Percentiles rank a stretch among this genome's conserved stretches.
Conservation (phyloP, 1,140 invertebrate species). For the Augochlora pura region DNA sequence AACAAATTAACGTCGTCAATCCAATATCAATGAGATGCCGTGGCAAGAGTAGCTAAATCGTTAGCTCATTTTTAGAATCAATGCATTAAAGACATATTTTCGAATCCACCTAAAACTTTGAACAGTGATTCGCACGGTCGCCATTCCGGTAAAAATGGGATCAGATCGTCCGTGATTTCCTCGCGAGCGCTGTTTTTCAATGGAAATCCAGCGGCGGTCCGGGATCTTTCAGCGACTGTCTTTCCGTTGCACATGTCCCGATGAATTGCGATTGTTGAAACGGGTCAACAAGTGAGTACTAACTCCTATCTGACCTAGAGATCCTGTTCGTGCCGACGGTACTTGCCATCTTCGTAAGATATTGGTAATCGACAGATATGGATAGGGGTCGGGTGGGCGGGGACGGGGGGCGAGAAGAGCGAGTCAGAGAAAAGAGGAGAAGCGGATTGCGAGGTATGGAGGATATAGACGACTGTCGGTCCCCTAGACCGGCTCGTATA, state of each 20-base stretch:
- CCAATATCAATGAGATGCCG: too few relatives aligned
- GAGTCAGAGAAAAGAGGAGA: background rate
- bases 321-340: slow-evolving; percentile 65
- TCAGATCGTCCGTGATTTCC: background rate
- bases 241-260: slow-evolving; percentile 35
- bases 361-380: slow-evolving; percentile 68
- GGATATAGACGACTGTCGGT: too few relatives aligned
- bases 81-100: too few relatives aligned
- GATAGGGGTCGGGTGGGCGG: slow-evolving; percentile 7
- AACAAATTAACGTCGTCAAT: too few relatives aligned
- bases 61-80: too few relatives aligned
- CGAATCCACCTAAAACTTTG: too few relatives aligned
- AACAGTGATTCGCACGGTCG: too few relatives aligned
- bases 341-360: slow-evolving; percentile 64
- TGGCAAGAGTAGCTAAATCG: too few relatives aligned
- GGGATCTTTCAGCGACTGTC: background rate
- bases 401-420: background rate
- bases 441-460: background rate
- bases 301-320: slow-evolving; percentile 70
- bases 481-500: background rate
- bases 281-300: slow-evolving; percentile 75
- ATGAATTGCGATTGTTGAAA: slow-evolving; percentile 71
- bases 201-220: background rate
- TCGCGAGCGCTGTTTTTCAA: background rate
- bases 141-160: too few relatives aligned